Evolutionary conservation across 1,140 invertebrate species (phyloP).

Genomic region (Adoxophyes honmai): DNA sequence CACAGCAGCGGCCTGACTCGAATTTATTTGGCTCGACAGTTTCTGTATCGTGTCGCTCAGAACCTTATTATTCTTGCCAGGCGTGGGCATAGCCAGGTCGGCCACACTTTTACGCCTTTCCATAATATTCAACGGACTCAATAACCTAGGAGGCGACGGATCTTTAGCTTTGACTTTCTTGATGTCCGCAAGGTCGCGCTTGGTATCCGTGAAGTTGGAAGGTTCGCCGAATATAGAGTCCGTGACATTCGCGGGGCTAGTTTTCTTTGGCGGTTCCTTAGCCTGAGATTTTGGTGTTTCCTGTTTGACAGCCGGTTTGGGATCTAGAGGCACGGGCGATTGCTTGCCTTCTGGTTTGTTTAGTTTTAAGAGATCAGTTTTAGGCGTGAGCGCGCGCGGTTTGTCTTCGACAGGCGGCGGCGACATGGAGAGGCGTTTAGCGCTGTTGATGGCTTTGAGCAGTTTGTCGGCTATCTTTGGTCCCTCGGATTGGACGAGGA

Average conservation of each 20-base stretch:
- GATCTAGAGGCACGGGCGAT: conserved; percentile 42
- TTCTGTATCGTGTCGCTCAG: conserved; percentile 80
- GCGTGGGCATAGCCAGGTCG: conserved; percentile 45
- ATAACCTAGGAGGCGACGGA: conserved; percentile 45
- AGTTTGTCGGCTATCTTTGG: conserved; percentile 80
- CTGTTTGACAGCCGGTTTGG: conserved; percentile 32
- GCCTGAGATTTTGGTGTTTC: conserved; percentile 43
- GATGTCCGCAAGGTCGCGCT: conserved; percentile 46
- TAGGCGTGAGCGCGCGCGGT: conserved; percentile 39
- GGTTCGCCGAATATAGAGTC: conserved; percentile 66
- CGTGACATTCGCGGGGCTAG: conserved; percentile 37
- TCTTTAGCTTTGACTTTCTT: conserved; percentile 62
- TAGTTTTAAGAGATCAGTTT: conserved; percentile 43
- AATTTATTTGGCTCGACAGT: conserved; percentile 74
- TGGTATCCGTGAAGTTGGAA: conserved; percentile 49
- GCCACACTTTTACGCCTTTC: conserved; percentile 62
- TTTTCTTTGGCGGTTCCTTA: conserved; percentile 49
- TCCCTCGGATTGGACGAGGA: conserved; percentile 69
- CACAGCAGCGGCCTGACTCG: conserved; percentile 48
- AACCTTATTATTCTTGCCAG: conserved; percentile 78
- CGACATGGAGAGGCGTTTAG: conserved; percentile 67
- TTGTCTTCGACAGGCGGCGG: conserved; percentile 55
- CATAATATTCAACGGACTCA: conserved; percentile 56
- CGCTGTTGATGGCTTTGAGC: conserved; percentile 77
- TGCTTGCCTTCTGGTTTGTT: conserved; percentile 43